Evolutionary conservation across 2,113 vertebrate species (phyloP).

Genomic region (Notarius lentiginosus): DNA sequence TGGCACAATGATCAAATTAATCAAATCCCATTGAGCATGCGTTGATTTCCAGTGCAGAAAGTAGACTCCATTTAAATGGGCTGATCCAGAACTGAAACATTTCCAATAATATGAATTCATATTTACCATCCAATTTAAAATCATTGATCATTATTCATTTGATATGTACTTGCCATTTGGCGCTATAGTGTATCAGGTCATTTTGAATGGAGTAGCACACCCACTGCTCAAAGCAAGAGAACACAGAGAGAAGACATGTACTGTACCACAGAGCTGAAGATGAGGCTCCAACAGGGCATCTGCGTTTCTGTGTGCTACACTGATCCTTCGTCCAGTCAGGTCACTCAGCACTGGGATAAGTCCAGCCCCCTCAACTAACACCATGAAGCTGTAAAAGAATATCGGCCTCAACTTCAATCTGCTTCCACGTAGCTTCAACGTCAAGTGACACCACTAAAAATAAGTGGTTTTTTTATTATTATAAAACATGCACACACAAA

Average conservation of each 20-base stretch:
- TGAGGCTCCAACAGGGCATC: conserved; percentile 55
- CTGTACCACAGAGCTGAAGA: conserved; percentile 67
- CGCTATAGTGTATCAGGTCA: conserved; percentile 23
- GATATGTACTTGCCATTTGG: conserved; percentile 37
- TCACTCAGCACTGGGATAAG: conserved; percentile 45
- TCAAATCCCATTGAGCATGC: background rate
- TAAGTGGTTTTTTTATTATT: conserved; percentile 44
- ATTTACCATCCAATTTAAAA: background rate
- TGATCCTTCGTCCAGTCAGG: conserved; percentile 56
- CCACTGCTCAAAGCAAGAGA: conserved; percentile 30
- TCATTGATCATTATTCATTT: background rate
- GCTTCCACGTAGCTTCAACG: conserved; percentile 45
- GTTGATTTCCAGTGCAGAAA: background rate
- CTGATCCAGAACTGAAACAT: background rate
- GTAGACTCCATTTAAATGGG: background rate
- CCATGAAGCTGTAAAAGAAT: conserved; percentile 40
- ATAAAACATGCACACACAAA: conserved; percentile 49
- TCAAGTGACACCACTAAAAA: conserved; percentile 56
- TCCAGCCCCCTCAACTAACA: conserved; percentile 45
- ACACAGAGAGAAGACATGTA: conserved; percentile 48
- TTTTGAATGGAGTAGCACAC: conserved; percentile 37
- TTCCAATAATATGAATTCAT: background rate
- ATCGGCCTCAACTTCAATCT: conserved; percentile 1
- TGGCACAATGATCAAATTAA: background rate
- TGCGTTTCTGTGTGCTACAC: conserved; percentile 55